Evolutionary conservation across 1,140 invertebrate species (phyloP).

Genomic region (Diabrotica virgifera): DNA sequence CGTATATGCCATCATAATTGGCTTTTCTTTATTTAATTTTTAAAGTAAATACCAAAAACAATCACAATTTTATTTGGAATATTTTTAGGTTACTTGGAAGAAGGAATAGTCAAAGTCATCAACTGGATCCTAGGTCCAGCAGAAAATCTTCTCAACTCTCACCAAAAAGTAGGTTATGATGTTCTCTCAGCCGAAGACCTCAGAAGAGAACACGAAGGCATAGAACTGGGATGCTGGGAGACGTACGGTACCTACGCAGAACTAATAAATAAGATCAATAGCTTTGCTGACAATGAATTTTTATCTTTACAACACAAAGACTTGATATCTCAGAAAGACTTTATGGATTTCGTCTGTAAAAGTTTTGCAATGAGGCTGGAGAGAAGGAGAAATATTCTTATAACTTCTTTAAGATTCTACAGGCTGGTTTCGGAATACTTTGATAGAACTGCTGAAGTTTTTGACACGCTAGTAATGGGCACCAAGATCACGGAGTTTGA

Average conservation of each 20-base stretch:
- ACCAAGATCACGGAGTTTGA: conserved; percentile 56
- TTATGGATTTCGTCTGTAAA: conserved; percentile 78
- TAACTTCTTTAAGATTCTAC: conserved; percentile 74
- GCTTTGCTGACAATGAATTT: conserved; percentile 52
- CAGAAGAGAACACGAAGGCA: conserved; percentile 67
- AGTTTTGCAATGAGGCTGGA: conserved; percentile 76
- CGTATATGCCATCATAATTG: too few species aligned
- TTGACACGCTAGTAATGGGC: conserved; percentile 63
- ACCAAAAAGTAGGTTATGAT: conserved; percentile 70
- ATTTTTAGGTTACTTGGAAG: conserved; percentile 59
- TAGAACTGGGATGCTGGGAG: conserved; percentile 74
- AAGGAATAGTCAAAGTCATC: conserved; percentile 64
- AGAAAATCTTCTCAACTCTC: conserved; percentile 66
- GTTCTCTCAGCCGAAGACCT: conserved; percentile 68
- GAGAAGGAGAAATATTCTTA: conserved; percentile 69
- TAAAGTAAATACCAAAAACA: too few species aligned
- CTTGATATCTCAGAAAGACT: conserved; percentile 64
- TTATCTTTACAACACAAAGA: conserved; percentile 52
- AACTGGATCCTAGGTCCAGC: conserved; percentile 73
- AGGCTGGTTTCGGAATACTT: conserved; percentile 72
- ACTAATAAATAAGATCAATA: conserved; percentile 66
- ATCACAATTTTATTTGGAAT: conserved; percentile 44
- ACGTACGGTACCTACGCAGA: conserved; percentile 75
- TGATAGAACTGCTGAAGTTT: conserved; percentile 63
- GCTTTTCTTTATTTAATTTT: too few species aligned